Evolutionary conservation across 2,113 vertebrate species (phyloP).

Genomic region (Proterorhinus semilunaris): DNA sequence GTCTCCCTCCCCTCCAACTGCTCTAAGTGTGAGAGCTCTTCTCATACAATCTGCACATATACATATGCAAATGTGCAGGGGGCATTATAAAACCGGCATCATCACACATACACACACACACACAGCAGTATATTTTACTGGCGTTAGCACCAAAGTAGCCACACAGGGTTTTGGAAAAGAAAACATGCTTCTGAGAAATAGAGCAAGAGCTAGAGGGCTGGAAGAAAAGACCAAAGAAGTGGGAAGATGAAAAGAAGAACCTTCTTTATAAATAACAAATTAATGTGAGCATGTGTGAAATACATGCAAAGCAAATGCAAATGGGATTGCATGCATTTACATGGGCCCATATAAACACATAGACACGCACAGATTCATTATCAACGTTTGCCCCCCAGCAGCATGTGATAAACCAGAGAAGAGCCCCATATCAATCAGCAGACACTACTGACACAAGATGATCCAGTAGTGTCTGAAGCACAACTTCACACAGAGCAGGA

Average conservation of each 20-base stretch:
- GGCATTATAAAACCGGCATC: conserved; percentile 68
- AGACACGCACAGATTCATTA: conserved; percentile 57
- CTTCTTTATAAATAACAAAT: conserved; percentile 63
- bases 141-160: conserved; percentile 46
- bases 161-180: conserved; percentile 40
- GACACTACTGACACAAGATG: conserved; percentile 32
- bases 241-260: conserved; percentile 58
- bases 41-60: conserved; percentile 77
- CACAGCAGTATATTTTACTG: conserved; percentile 45
- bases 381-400: conserved; percentile 61
- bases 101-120: conserved; percentile 38
- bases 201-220: conserved; percentile 45
- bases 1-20: conserved; percentile 62
- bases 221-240: conserved; percentile 35
- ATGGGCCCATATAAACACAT: conserved; percentile 39
- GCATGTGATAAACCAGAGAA: conserved; percentile 49
- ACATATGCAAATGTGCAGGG: conserved; percentile 75
- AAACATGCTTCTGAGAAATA: conserved; percentile 55
- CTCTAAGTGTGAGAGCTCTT: conserved; percentile 72
- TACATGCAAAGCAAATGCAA: conserved; percentile 74
- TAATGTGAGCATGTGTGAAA: conserved; percentile 68
- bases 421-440: conserved; percentile 21
- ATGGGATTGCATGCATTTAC: conserved; percentile 63
- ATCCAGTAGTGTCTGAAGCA: conserved; percentile 17
- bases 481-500: conserved; percentile 10